Evolutionary conservation across 1,140 invertebrate species (phyloP), one percentile per base, ranked within the genome.

Genomic region (Platyura marginata): DNA sequence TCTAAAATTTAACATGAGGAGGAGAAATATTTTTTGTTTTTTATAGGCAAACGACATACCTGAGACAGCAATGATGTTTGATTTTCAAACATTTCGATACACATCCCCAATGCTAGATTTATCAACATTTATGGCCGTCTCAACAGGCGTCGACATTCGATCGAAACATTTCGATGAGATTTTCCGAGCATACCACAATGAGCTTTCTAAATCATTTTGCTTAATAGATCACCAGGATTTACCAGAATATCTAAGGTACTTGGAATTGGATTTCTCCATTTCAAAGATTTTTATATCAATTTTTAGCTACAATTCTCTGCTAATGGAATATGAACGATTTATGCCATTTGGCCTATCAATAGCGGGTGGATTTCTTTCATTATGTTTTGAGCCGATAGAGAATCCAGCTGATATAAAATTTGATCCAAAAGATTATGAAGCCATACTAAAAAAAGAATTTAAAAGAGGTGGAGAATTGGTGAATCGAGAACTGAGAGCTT

Each of bases 31-130:
- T n/a, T n/a, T n/a, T n/a, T n/a, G n/a, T n/a, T n/a, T n/a, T n/a
- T n/a, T n/a, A n/a, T n/a, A n/a, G n/a, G n/a, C n/a, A n/a, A n/a
- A n/a, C n/a, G n/a, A n/a, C n/a, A n/a, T n/a, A n/a, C 57, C 58
- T 2, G 21, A 43, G 20, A 54, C 50, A 3, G 48, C 53, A 3
- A 57, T 60, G 49, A 61, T 60, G 58, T 61, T 61, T 25, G 58
- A 61, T 48, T 56, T 60, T 36, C 58, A 61, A 47, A 61, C 58
- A 1, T 13, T 61, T 20, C 45, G 56, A 0, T 13, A 52, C 11
- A 50, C 47, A 18, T 61, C 58, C 16, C 58, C 58, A 37, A 61
- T 61, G 58, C 42, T 57, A 1, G 58, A 61, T 46, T 45, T 61
- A 0, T 18, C 44, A 2, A 34, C 56, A 1, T 59, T 57, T 6